Evolutionary conservation across 2,113 vertebrate genomes (phyloP), one percentile per base, ranked within the genome.

Genomic region (Podarcis muralis): DNA sequence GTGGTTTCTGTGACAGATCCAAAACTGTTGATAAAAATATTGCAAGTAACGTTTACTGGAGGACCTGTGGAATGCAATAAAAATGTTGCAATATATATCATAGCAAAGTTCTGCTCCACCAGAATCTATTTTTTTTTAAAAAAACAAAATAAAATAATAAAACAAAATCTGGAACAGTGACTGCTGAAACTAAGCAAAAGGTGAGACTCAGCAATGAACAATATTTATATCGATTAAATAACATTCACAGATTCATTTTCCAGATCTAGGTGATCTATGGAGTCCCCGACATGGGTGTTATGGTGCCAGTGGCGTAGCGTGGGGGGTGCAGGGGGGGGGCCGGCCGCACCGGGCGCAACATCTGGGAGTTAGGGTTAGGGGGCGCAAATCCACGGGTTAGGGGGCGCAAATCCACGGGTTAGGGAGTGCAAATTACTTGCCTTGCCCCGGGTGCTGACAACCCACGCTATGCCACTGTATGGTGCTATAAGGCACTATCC

Each of bases 11-110:
- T 98, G 97, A 99, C 98, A 92, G 98, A 99, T 98, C 98, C 98
- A 96, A 98, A 99, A 97, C 98, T 99, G 98, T 99, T 99, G 98
- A 99, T 99, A 98, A 99, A 99, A 98, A 99, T 99, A 98, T 99
- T 99, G 98, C 98, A 99, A 97, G 98, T 98, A 98, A 99, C 98
- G 97, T 99, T 99, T 98, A 99, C 98, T 95, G 98, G 98, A 96
- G 97, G 97, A 98, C 98, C 98, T 99, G 98, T 93, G 97, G 97
- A 98, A 98, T 95, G 98, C 97, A 98, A 98, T 98, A 98, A 98
- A 95, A 98, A 97, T 96, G 97, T 97, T 97, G 97, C 97, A 97
- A 97, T 96, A 97, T 89, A 96, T 86, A 94, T 95, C 95, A 96
- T 96, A 96, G 95, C 94, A 97, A 93, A 92, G 89, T 87, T 95